Evolutionary conservation across 2,797 vertebrate species (phyloP).

Genomic region (Leptatherina wallacei): DNA sequence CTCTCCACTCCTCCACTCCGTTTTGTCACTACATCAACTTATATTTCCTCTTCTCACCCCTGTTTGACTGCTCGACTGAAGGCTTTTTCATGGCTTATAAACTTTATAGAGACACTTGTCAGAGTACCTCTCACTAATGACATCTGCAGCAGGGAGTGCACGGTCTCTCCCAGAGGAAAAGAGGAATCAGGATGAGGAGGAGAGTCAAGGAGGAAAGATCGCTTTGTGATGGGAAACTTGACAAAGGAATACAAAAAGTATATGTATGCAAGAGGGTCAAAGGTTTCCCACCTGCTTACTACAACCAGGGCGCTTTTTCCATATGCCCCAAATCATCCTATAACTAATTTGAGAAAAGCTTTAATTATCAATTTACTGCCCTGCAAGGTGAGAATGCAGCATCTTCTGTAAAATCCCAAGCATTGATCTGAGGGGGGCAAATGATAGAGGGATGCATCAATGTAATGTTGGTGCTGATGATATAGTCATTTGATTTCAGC

Average conservation of each 20-base stretch:
- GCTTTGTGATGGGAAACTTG: slow-evolving; percentile 56
- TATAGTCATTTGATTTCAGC: too few species aligned
- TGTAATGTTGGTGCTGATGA: too few species aligned
- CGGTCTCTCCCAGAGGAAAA: slow-evolving; percentile 31
- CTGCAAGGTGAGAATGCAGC: too few species aligned
- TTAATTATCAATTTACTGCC: neutral
- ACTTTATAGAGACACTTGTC: slow-evolving; percentile 78
- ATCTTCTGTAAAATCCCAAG: neutral
- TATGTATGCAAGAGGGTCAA: slow-evolving; percentile 48
- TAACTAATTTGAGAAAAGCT: neutral
- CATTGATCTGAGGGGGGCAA: neutral
- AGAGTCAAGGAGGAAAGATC: slow-evolving; percentile 44
- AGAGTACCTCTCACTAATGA: slow-evolving; percentile 76
- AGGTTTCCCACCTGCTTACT: slow-evolving; percentile 66
- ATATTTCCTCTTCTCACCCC: slow-evolving; percentile 33
- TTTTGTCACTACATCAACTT: slow-evolving; percentile 38
- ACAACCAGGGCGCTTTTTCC: slow-evolving; percentile 6
- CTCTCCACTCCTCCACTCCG: slow-evolving; percentile 29
- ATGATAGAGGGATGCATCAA: too few species aligned
- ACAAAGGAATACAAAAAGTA: slow-evolving; percentile 53
- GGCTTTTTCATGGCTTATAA: slow-evolving; percentile 77
- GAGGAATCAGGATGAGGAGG: slow-evolving; percentile 24
- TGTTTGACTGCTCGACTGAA: slow-evolving; percentile 54
- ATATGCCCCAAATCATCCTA: neutral
- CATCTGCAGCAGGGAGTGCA: slow-evolving; percentile 63